Evolutionary conservation across 2,797 vertebrate genomes (phyloP).

Genomic region (Catostomus latipinnis): DNA sequence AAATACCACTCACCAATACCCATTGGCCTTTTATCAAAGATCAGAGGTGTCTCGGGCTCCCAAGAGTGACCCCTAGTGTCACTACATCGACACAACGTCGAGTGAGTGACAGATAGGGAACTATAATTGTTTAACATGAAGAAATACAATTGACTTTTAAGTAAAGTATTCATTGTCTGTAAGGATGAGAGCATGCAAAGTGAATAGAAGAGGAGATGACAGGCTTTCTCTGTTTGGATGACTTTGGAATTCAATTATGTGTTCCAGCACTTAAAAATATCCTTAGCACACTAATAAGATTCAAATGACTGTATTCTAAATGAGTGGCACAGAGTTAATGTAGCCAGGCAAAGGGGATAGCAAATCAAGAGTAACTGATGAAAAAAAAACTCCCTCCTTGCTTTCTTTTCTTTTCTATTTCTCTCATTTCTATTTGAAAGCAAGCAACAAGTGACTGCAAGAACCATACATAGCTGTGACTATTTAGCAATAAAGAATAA

Average conservation of each 20-base stretch:
- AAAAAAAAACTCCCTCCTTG: background rate
- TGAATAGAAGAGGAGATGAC: conserved; percentile 4
- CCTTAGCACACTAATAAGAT: conserved; percentile 65
- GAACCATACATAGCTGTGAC: background rate
- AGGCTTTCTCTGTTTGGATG: conserved; percentile 62
- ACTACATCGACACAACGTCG: too few relatives aligned
- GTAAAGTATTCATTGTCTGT: conserved; percentile 55
- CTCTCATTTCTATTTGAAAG: too few relatives aligned
- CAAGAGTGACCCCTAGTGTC: too few relatives aligned
- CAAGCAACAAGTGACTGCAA: background rate
- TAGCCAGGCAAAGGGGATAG: conserved; percentile 59
- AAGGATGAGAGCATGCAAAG: conserved; percentile 41
- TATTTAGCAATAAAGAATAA: conserved; percentile 38
- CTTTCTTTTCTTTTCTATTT: too few relatives aligned
- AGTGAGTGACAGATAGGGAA: too few relatives aligned
- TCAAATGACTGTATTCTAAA: conserved; percentile 61
- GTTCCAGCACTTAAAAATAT: conserved; percentile 59
- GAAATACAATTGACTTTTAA: conserved; percentile 17
- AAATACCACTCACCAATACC: too few relatives aligned
- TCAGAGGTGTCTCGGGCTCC: too few relatives aligned
- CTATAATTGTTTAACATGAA: conserved; percentile 23
- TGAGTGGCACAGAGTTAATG: conserved; percentile 65
- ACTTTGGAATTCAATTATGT: conserved; percentile 75
- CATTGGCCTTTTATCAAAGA: too few relatives aligned
- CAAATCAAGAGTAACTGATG: conserved; percentile 56